Evolutionary conservation across 2,113 vertebrate species (phyloP).

Genomic region (Nibea albiflora): DNA sequence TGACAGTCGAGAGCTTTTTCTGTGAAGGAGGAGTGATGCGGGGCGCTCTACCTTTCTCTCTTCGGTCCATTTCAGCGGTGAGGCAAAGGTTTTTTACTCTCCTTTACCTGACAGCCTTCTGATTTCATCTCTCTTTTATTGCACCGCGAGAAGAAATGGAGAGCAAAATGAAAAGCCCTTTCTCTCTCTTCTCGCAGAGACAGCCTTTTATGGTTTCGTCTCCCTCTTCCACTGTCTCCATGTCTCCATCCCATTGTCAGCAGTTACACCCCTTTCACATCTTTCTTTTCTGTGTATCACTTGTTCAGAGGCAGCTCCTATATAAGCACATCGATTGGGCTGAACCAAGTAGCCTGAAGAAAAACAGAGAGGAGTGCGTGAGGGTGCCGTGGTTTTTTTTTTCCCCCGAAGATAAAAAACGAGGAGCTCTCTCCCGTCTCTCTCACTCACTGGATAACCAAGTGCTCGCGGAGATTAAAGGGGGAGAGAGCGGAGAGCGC

Average conservation of each 20-base stretch:
- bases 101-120: conserved; percentile 59
- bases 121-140: conserved; percentile 64
- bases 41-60: conserved; percentile 41
- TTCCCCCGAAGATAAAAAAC: conserved; percentile 38
- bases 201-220: conserved; percentile 60
- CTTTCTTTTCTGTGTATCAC: conserved; percentile 22
- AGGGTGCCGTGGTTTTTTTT: conserved; percentile 2
- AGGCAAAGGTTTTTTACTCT: conserved; percentile 62
- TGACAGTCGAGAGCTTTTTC: conserved; percentile 61
- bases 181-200: conserved; percentile 41
- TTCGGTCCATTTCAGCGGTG: conserved; percentile 47
- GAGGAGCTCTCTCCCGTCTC: conserved; percentile 51
- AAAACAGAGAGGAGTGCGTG: conserved; percentile 6
- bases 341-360: conserved; percentile 34
- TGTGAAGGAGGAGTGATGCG: conserved; percentile 60
- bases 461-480: conserved; percentile 82
- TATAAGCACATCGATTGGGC: conserved; percentile 33
- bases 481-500: conserved; percentile 65
- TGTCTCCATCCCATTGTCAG: conserved; percentile 34
- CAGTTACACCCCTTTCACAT: conserved; percentile 26
- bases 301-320: conserved; percentile 25
- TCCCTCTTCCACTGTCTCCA: conserved; percentile 33
- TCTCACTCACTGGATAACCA: conserved; percentile 76
- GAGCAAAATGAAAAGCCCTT: conserved; percentile 62
- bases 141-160: conserved; percentile 42